Evolutionary conservation across 2,888 invertebrate genomes (phyloP).

Genomic region (Pocota personata): DNA sequence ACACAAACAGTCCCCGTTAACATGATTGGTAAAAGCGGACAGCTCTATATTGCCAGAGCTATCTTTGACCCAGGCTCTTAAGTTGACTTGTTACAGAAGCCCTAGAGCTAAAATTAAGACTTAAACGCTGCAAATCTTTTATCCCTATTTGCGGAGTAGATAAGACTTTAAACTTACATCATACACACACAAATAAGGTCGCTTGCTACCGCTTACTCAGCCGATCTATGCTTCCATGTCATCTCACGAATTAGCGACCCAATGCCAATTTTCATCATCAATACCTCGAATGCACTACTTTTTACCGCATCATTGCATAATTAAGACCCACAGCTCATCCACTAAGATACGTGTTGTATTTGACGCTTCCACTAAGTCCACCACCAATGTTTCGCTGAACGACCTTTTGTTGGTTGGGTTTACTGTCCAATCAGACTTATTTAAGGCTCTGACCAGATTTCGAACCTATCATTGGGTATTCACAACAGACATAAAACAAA

Average conservation of each 20-base stretch:
- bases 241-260: constrained; percentile 16
- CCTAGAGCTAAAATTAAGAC: neutral
- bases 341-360: constrained; percentile 7
- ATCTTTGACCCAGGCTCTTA: constrained; percentile 16
- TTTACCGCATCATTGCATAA: constrained; percentile 22
- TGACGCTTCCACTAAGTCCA: constrained; percentile 34
- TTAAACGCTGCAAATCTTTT: neutral
- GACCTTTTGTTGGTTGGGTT: constrained; percentile 74
- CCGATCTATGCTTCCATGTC: constrained; percentile 17
- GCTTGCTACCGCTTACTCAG: neutral
- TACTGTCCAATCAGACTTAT: constrained; percentile 72
- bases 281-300: constrained; percentile 3
- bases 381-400: constrained; percentile 73
- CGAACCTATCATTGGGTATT: too few relatives aligned
- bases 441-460: too few relatives aligned
- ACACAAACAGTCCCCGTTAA: neutral
- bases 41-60: neutral
- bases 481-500: too few relatives aligned
- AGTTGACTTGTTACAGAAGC: constrained; percentile 22
- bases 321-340: constrained; percentile 11
- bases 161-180: constrained; percentile 1
- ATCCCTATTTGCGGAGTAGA: constrained; percentile 12
- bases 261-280: neutral
- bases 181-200: constrained; percentile 3
- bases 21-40: neutral